Base-by-base conservation (phyloP, 2,113 vertebrate species). In the Semnornis frantzii region DNA sequence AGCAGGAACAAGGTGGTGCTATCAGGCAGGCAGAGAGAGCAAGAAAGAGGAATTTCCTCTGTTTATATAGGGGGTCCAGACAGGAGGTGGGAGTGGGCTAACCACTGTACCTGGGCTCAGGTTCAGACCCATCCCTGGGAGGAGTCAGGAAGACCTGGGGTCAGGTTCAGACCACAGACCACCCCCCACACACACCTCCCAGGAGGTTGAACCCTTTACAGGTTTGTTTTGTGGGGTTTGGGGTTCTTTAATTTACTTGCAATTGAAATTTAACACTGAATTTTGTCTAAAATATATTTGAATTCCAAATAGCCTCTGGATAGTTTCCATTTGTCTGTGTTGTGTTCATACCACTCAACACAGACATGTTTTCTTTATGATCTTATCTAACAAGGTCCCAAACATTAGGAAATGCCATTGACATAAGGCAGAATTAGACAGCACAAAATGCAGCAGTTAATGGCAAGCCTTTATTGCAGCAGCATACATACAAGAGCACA, bases 301-400 rank as follows among this genome's bases (percentile, higher is more conserved):
- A 50, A 89, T 88, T 21, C 27, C 70, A 75, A 74, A 66, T 19
- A 65, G 31, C 62, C 33, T 87, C 65, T 92, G 52, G 65, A 70
- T 85, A 92, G 89, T 94, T 92, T 93, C 78, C 17, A 21, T 50
- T 80, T 91, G n/a, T 84, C 73, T 78, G 9, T 66, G 42, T 72
- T 87, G 72, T 95, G 21, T 95, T 94, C 88, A 68, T 62, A 93
- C 52, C 4, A 59, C 62, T 85, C 48, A 77, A 63, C 30, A 54
- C 1, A 76, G 34, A 44, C 17, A 19, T 54, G 34, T 55, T 79
- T 93, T 93, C 78, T 73, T 14, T 39, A 68, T 50, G n/a, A 59
- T 79, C 31, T 82, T 86, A 66, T 63, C 55, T 77, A 88, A 92
- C 39, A 87, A 75, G 24, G 30, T 63, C 68, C 79, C 66, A 37